These are phyloP conservation scores for Ganaspis sp. DNA, from an alignment of 1,140 invertebrate species.

Conservation along the genomic window DNA sequence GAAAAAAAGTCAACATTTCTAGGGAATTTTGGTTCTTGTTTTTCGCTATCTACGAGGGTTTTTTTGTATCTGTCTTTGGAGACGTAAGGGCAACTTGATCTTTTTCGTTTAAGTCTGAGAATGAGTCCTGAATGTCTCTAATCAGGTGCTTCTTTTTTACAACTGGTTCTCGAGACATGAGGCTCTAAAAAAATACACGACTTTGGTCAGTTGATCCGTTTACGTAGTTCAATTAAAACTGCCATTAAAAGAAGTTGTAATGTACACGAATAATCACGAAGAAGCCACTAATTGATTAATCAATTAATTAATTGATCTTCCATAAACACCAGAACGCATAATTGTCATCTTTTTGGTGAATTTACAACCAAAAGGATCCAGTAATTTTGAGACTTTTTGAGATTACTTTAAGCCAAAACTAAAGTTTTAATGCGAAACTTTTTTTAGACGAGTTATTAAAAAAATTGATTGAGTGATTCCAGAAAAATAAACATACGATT, in stretches of 20 bases:
- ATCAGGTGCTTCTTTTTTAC: no score
- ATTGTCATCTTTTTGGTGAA: slow-evolving; percentile 53
- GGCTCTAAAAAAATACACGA: no score
- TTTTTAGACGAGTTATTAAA: neutral
- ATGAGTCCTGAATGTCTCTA: no score
- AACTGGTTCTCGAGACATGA: no score
- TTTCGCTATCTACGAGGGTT: no score
- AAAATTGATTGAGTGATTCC: slow-evolving; percentile 26
- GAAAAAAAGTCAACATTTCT: no score
- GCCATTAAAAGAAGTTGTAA: neutral
- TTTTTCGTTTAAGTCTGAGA: no score
- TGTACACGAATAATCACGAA: neutral
- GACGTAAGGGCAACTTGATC: no score
- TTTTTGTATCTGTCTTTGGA: no score
- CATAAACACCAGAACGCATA: slow-evolving; percentile 42
- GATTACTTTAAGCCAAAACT: slow-evolving; percentile 34
- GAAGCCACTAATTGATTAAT: slow-evolving; percentile 11
- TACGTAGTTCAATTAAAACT: neutral
- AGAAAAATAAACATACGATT: slow-evolving; percentile 45
- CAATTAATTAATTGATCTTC: no score
- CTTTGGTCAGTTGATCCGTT: no score
- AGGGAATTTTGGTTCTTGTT: no score
- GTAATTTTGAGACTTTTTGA: slow-evolving; percentile 32
- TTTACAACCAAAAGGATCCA: slow-evolving; percentile 45
- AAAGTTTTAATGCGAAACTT: slow-evolving; percentile 25